phyloP scores from a whole-genome alignment of 1,140 invertebrate genomes.

The Colletes latitarsis region DNA sequence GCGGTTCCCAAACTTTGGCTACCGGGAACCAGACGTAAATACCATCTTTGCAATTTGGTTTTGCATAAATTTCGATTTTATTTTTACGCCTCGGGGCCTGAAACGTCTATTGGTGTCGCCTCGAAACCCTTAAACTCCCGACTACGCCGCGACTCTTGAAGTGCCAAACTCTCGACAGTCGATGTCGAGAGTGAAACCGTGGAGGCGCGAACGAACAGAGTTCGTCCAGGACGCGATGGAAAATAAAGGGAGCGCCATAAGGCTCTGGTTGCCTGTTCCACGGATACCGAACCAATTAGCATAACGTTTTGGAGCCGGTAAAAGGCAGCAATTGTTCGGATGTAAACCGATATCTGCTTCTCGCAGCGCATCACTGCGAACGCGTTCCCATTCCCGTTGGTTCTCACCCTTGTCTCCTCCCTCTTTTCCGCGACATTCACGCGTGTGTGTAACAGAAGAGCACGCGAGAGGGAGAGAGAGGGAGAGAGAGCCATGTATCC shows the following conservation, averaged over 20 bases:
- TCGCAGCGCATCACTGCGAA: constrained; percentile 62
- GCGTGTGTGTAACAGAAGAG: background rate
- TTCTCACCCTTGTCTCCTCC: constrained; percentile 9
- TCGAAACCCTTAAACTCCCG: no score
- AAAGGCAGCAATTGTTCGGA: constrained; percentile 74
- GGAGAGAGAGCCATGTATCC: constrained; percentile 40
- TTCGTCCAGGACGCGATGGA: background rate
- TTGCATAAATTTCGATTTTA: no score
- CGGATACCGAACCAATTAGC: constrained; percentile 65
- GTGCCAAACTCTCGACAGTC: no score
- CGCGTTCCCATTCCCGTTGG: constrained; percentile 28
- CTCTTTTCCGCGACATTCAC: background rate
- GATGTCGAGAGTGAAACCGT: no score
- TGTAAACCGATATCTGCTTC: constrained; percentile 75
- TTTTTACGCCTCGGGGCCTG: no score
- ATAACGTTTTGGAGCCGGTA: constrained; percentile 67
- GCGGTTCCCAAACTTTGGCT: no score
- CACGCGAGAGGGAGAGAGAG: constrained; percentile 1
- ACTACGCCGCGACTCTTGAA: no score
- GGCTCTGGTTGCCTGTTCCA: constrained; percentile 4
- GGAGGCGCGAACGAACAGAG: no score
- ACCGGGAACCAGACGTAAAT: no score
- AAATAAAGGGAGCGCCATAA: background rate
- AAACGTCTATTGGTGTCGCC: no score
- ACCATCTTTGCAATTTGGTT: no score